Conservation (phyloP, 2,113 vertebrate genomes). For the Paraplagusia blochii region DNA sequence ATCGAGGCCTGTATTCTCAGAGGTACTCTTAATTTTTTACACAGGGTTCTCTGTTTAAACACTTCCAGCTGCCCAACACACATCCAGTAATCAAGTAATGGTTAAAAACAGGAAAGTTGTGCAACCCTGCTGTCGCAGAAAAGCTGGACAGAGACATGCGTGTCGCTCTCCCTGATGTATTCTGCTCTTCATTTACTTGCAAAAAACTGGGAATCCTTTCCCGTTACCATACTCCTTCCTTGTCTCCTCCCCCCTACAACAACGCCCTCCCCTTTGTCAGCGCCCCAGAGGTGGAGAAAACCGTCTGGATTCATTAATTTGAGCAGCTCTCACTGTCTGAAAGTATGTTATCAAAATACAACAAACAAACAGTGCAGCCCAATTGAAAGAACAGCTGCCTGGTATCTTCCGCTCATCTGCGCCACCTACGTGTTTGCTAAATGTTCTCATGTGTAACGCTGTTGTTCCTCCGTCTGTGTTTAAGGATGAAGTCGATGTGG, state of each 20-base stretch:
- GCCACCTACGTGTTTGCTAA: slow-evolving; percentile 45
- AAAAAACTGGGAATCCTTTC: slow-evolving; percentile 30
- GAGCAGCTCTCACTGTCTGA: slow-evolving; percentile 54
- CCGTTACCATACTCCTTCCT: slow-evolving; percentile 34
- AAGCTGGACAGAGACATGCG: slow-evolving; percentile 1
- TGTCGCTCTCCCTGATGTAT: background rate
- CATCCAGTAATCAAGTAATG: slow-evolving; percentile 42
- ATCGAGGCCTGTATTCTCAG: slow-evolving; percentile 61
- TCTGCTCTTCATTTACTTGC: slow-evolving; percentile 29
- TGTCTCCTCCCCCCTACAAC: slow-evolving; percentile 5
- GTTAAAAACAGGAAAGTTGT: slow-evolving; percentile 30
- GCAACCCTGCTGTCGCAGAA: slow-evolving; percentile 12
- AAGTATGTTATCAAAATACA: slow-evolving; percentile 57
- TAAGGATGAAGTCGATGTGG: background rate
- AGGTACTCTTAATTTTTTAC: slow-evolving; percentile 63
- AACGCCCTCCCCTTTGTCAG: slow-evolving; percentile 32
- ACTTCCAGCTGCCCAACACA: slow-evolving; percentile 58
- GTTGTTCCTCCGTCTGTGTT: slow-evolving; percentile 1
- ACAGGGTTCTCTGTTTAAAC: slow-evolving; percentile 60
- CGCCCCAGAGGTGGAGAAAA: slow-evolving; percentile 57
- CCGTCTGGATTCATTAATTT: slow-evolving; percentile 65
- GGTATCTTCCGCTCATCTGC: slow-evolving; percentile 29
- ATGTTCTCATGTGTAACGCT: slow-evolving; percentile 9
- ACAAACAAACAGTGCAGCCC: slow-evolving; percentile 46
- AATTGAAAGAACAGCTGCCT: slow-evolving; percentile 59